Conservation (phyloP, 2,888 invertebrate species). For the Epinotia nisella region DNA sequence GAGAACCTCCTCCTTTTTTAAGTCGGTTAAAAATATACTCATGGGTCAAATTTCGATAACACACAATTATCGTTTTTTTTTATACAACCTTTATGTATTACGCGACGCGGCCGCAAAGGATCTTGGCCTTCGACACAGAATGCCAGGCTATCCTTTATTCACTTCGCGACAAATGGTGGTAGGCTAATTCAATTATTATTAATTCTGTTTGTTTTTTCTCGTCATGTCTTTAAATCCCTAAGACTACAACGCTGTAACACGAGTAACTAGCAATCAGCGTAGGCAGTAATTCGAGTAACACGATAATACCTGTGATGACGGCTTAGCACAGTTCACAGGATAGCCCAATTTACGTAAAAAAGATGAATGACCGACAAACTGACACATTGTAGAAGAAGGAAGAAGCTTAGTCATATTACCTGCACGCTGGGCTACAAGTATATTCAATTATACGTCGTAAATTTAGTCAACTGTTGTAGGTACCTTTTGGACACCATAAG, state of each 20-base stretch:
- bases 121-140: no score
- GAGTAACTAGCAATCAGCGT: constrained; percentile 40
- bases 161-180: no score
- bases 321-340: constrained; percentile 37
- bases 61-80: no score
- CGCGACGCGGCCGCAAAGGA: no score
- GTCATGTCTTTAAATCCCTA: constrained; percentile 9
- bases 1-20: no score
- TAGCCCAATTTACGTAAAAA: constrained; percentile 39
- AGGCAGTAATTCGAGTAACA: constrained; percentile 39
- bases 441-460: background rate
- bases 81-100: no score
- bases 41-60: no score
- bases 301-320: constrained; percentile 31
- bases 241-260: background rate
- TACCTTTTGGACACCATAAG: no score
- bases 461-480: background rate
- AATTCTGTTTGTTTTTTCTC: no score
- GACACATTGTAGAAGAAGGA: constrained; percentile 1
- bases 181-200: no score
- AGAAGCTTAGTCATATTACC: constrained; percentile 12
- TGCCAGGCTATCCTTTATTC: no score
- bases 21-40: no score
- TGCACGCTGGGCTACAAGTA: background rate
- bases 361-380: constrained; percentile 43